Evolutionary conservation across 1,140 invertebrate species (phyloP).

Genomic region (Dreissena polymorpha): DNA sequence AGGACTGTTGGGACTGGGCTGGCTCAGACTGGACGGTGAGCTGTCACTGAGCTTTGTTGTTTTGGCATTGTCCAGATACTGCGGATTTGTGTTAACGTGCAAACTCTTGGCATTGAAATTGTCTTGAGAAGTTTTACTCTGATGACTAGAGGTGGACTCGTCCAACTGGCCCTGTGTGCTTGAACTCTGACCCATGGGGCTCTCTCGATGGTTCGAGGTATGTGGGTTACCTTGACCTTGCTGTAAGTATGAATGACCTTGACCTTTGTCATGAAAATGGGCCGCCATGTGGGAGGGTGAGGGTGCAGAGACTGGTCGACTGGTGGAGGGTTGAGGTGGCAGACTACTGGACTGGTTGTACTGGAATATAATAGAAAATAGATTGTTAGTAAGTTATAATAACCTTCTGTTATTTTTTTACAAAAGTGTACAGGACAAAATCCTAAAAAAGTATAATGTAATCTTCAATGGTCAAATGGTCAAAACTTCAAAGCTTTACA

Average conservation of each 20-base stretch:
- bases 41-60: slow-evolving; percentile 28
- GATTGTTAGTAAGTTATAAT: too few species aligned
- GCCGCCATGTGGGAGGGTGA: slow-evolving; percentile 43
- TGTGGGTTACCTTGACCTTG: not conserved
- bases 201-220: slow-evolving; percentile 58
- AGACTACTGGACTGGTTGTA: too few species aligned
- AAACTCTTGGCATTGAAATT: not conserved
- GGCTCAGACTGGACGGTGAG: slow-evolving; percentile 54
- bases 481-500: too few species aligned
- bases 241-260: slow-evolving; percentile 19
- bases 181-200: slow-evolving; percentile 74
- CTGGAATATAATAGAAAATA: too few species aligned
- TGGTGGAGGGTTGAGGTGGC: not conserved
- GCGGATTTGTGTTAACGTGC: too few species aligned
- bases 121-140: slow-evolving; percentile 46
- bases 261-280: slow-evolving; percentile 29
- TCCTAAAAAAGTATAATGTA: too few species aligned
- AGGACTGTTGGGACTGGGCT: slow-evolving; percentile 45
- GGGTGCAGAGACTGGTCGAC: slow-evolving; percentile 32
- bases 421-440: too few species aligned
- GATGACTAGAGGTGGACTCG: slow-evolving; percentile 58
- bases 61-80: too few species aligned
- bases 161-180: slow-evolving; percentile 62
- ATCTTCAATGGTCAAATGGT: too few species aligned
- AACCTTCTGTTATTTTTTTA: too few species aligned